A percentile compares a stretch with the other conserved stretches of the same genome.
Evolutionary conservation across 37 sponge, comb jelly and placozoan genomes (phyloP).

Genomic region (Mnemiopsis leidyi): DNA sequence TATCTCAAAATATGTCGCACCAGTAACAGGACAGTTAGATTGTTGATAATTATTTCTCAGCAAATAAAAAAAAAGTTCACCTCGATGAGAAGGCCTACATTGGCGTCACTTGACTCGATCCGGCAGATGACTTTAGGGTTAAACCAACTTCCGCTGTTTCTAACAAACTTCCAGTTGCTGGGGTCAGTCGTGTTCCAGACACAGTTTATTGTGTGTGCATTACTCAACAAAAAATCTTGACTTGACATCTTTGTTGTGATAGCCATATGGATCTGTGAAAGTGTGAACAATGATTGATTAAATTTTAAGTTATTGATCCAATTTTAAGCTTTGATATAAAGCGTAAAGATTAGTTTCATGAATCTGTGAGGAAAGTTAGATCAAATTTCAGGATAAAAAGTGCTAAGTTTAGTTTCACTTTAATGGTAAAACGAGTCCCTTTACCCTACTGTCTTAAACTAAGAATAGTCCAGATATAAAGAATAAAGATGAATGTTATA

Average conservation of each 20-base stretch:
- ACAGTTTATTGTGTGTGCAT: slow-evolving; percentile 44
- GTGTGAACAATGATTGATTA: not conserved
- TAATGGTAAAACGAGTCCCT: too few species aligned
- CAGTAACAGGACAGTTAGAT: too few species aligned
- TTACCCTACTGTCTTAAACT: too few species aligned
- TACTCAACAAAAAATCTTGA: slow-evolving; percentile 7
- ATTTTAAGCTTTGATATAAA: not conserved
- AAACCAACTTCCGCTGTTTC: slow-evolving; percentile 23
- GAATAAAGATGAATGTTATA: too few species aligned
- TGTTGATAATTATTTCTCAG: too few species aligned
- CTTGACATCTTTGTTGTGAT: slow-evolving; percentile 1
- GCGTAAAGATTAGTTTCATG: not conserved
- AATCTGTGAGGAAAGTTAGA: not conserved
- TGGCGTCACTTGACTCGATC: slow-evolving; percentile 63
- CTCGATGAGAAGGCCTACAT: slow-evolving; percentile 36
- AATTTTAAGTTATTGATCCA: not conserved
- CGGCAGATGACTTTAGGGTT: slow-evolving; percentile 46
- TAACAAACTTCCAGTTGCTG: not conserved
- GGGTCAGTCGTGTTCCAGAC: slow-evolving; percentile 30
- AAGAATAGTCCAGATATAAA: too few species aligned
- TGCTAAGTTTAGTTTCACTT: too few species aligned
- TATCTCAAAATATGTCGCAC: too few species aligned
- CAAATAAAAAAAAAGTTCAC: too few species aligned
- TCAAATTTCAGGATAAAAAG: too few species aligned
- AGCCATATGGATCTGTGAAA: slow-evolving; percentile 32